Evolutionary conservation across 2,888 invertebrate genomes (phyloP), one percentile per base, ranked within the genome.

Genomic region (Allygus modestus): DNA sequence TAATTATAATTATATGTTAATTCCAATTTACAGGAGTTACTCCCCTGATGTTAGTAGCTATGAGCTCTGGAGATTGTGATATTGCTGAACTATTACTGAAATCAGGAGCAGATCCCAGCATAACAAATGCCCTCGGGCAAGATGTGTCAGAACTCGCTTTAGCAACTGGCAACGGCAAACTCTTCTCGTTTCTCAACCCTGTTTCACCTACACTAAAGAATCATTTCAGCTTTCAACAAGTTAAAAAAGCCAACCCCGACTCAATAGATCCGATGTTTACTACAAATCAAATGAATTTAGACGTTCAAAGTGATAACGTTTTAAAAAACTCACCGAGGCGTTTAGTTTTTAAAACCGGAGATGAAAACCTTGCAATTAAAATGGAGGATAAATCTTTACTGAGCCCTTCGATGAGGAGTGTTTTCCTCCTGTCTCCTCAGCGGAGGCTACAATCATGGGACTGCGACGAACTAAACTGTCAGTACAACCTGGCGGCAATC

Each of bases 261-360:
- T 15, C 0, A 11, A 77, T 79, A 20, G 79, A 79, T 37, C 79
- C 79, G 9, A 17, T 54, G 12, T 79, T 33, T 58, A 54, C 79
- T n/a, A n/a, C 4, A 46, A 58, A 79, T 12, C 15, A 79, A 12
- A 33, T 58, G 0, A n/a, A 33, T 58, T 33, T 79, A 31, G 79
- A 58, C n/a, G 4, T 33, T 28, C 31, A 28, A 28, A 15, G 23
- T 28, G 58, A 79, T 23, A 20, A 1, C 11, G 4, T 51, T 26
- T 77, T 51, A 28, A 79, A 33, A 79, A 79, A 58, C 79, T 54
- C 79, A 51, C 79, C 54, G 11, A 51, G 20, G 17, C 58, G 58
- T 58, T 58, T 33, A 9, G 79, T 79, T 12, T 58, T 79, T 37
- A 79, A 58, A 58, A 58, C n/a, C 2, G 5, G 12, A 33, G 26